A percentile compares a stretch with the other conserved stretches of the same genome.
phyloP scores from a whole-genome alignment of 2,888 invertebrate species.

The Drosophila atripex region DNA sequence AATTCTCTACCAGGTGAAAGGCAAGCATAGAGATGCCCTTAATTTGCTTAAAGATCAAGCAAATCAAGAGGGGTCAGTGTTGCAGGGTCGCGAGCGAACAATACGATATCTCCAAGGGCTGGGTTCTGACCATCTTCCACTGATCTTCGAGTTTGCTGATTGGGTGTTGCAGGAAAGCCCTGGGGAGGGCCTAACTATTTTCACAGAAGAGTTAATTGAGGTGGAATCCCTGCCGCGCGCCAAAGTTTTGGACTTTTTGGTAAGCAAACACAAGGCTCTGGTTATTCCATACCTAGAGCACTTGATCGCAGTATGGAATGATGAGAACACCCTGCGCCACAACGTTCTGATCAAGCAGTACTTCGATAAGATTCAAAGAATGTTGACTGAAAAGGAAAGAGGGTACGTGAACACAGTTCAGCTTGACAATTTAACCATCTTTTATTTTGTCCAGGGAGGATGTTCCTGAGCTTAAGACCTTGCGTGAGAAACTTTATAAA shows the following conservation, averaged over 20 bases:
- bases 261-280: constrained; percentile 91
- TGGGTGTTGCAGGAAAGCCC: constrained; percentile 95
- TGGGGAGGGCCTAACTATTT: constrained; percentile 94
- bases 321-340: constrained; percentile 93
- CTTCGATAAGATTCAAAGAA: constrained; percentile 88
- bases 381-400: constrained; percentile 73
- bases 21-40: constrained; percentile 95
- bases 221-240: constrained; percentile 95
- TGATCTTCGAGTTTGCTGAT: constrained; percentile 96
- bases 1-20: constrained; percentile 97
- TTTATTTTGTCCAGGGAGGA: constrained; percentile 39
- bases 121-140: constrained; percentile 90
- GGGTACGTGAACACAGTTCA: constrained; percentile 39
- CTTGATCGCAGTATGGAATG: constrained; percentile 95
- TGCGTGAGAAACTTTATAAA: constrained; percentile 87
- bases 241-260: constrained; percentile 93
- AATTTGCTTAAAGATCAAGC: constrained; percentile 92
- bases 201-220: constrained; percentile 94
- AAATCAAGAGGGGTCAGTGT: constrained; percentile 86
- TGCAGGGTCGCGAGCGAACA: constrained; percentile 92
- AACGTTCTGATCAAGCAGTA: constrained; percentile 96
- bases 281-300: constrained; percentile 98
- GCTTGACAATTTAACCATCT: background rate
- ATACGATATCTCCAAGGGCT: constrained; percentile 96
- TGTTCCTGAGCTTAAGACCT: constrained; percentile 78